Conservation (phyloP, 2,113 vertebrate species). For the Melozone crissalis region DNA sequence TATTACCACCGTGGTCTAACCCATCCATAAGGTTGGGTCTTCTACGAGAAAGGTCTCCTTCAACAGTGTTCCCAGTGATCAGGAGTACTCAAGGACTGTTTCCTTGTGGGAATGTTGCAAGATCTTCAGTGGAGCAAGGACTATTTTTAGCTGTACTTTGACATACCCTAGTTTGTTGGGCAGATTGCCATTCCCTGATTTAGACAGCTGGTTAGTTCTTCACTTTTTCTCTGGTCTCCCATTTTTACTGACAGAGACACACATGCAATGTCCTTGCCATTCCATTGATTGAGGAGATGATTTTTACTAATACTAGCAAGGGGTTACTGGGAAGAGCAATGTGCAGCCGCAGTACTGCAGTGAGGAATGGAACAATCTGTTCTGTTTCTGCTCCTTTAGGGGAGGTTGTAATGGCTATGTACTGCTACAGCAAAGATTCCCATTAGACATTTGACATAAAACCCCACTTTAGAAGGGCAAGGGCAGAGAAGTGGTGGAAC, state of each 20-base stretch:
- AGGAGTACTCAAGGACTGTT: not conserved
- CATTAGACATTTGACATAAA: not conserved
- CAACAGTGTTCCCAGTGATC: not conserved
- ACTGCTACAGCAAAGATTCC: not conserved
- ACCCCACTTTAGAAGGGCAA: rapidly evolving
- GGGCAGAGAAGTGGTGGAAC: not conserved
- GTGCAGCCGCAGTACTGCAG: not conserved
- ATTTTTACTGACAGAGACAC: not conserved
- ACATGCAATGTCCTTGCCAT: not conserved
- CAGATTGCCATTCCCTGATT: not conserved
- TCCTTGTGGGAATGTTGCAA: not conserved
- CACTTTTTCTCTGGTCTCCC: not conserved
- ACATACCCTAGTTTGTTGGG: not conserved
- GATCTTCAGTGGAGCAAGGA: not conserved
- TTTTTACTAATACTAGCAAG: not conserved
- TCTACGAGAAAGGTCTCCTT: not conserved
- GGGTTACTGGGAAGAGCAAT: not conserved
- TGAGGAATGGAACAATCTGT: not conserved
- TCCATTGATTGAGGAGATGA: rapidly evolving
- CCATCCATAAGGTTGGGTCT: not conserved
- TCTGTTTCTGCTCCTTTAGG: not conserved
- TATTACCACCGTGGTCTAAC: conserved; percentile 54
- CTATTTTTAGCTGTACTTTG: not conserved
- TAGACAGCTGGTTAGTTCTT: not conserved
- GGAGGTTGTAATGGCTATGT: not conserved